Conservation (phyloP, 2,888 invertebrate species). For the Cryptophagus acutangulus region DNA sequence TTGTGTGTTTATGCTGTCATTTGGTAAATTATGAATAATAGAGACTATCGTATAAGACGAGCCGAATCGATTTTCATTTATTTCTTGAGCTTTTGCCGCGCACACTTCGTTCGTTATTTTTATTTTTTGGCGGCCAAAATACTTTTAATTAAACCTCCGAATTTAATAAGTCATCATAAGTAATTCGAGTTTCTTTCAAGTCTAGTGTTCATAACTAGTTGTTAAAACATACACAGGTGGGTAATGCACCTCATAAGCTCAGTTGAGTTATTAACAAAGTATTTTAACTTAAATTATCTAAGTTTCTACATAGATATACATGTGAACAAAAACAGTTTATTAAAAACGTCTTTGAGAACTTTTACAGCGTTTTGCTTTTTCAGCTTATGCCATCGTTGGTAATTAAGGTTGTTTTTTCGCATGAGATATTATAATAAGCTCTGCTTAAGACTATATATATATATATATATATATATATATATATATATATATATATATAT, state of each 20-base stretch:
- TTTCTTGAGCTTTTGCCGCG: no score
- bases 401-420: no score
- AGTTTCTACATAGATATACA: slow-evolving; percentile 8
- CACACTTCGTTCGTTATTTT: no score
- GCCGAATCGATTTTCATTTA: slow-evolving; percentile 2
- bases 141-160: no score
- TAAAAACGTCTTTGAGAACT: slow-evolving; percentile 2
- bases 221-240: slow-evolving; percentile 11
- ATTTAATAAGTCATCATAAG: no score
- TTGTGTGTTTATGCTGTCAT: slow-evolving; percentile 7
- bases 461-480: no score
- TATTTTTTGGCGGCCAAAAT: no score
- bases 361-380: no score
- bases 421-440: no score
- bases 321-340: slow-evolving; percentile 6
- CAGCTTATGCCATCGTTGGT: no score
- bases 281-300: slow-evolving; percentile 14
- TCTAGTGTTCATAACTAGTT: background rate
- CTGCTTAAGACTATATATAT: no score
- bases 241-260: slow-evolving; percentile 7
- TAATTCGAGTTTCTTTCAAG: background rate
- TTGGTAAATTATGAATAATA: slow-evolving; percentile 6
- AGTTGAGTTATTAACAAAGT: slow-evolving; percentile 14
- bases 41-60: background rate
- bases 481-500: no score